These are phyloP conservation scores for Zootoca vivipara DNA, from an alignment of 2,113 vertebrate genomes.

Conservation along the genomic window DNA sequence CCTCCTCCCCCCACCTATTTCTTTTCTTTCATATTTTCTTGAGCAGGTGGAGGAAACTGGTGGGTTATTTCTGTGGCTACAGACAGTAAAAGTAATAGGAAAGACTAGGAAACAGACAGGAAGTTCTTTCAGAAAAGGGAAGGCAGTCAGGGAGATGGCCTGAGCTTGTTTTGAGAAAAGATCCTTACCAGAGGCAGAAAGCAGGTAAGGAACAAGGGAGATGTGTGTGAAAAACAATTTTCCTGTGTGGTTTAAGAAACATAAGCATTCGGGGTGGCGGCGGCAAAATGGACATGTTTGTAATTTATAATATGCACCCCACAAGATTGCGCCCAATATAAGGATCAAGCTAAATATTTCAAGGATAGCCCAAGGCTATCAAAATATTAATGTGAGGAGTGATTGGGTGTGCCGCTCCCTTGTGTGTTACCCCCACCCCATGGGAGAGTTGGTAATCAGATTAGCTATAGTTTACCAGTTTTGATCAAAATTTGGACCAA, in stretches of 20 bases:
- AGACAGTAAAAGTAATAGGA: slow-evolving; percentile 55
- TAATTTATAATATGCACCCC: slow-evolving; percentile 22
- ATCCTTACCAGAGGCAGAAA: slow-evolving; percentile 66
- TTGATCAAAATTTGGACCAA: not conserved
- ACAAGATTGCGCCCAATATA: not conserved
- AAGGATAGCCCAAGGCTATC: slow-evolving; percentile 43
- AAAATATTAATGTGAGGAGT: not conserved
- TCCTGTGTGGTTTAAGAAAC: slow-evolving; percentile 54
- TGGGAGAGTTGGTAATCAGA: not conserved
- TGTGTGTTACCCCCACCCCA: not conserved
- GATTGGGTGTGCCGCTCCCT: not conserved
- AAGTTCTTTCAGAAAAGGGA: slow-evolving; percentile 67
- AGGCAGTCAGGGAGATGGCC: slow-evolving; percentile 56
- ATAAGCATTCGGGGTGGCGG: slow-evolving; percentile 3
- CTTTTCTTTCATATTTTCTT: not conserved
- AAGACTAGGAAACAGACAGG: slow-evolving; percentile 57
- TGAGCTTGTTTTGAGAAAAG: slow-evolving; percentile 67
- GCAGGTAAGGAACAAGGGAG: slow-evolving; percentile 51
- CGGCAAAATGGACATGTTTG: slow-evolving; percentile 45
- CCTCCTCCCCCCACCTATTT: not conserved
- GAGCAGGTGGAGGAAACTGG: slow-evolving; percentile 55
- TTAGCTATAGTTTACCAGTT: not conserved
- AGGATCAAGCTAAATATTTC: slow-evolving; percentile 20
- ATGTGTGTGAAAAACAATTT: slow-evolving; percentile 62
- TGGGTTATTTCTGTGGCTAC: slow-evolving; percentile 43